Base-by-base conservation (phyloP, 2,888 invertebrate genomes). In the Laothoe populi region DNA sequence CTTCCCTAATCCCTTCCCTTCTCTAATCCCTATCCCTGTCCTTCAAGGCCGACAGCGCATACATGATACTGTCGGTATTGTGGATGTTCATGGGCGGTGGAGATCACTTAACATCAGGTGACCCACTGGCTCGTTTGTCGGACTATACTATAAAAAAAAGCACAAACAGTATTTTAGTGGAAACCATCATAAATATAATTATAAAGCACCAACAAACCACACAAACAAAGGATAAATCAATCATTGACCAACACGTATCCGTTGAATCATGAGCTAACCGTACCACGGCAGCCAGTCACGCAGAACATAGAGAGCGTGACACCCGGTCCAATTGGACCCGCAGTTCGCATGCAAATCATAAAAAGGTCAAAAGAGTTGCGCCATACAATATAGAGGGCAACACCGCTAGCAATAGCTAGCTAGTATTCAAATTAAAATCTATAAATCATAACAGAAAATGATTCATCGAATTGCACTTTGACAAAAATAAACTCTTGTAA, bases 401-500 rank as follows among this genome's bases (percentile, higher is more conserved):
- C 19, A 10, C 45, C 11, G 13, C 4, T 23, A 21, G 13, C 24
- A 26, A 48, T n/a, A 26, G n/a, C n/a, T n/a, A n/a, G n/a, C n/a
- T n/a, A n/a, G n/a, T 31, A 53, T 4, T 44, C 44, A 13, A 53
- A 31, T 16, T 10, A 16, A 53, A 53, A 35, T 10, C 19, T n/a
- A 42, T 31, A 31, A 53, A 53, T 53, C 48, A 48, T 48, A 48
- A 24, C 48, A 24, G 4, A 35, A 38, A 38, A 7, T 53, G 53
- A 53, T 16, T 53, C 31, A 53, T 5, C 31, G 19, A 19, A 31
- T 19, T 53, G 53, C 53, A 53, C 31, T 53, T 48, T 53, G 53
- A 53, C 53, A 35, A 35, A 53, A 53, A 53, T 53, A 53, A 10
- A 8, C 35, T 53, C 35, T 8, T 7, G 48, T 48, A 53, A 10